phyloP scores from a whole-genome alignment of 2,888 invertebrate genomes.

The Xestia sexstrigata region DNA sequence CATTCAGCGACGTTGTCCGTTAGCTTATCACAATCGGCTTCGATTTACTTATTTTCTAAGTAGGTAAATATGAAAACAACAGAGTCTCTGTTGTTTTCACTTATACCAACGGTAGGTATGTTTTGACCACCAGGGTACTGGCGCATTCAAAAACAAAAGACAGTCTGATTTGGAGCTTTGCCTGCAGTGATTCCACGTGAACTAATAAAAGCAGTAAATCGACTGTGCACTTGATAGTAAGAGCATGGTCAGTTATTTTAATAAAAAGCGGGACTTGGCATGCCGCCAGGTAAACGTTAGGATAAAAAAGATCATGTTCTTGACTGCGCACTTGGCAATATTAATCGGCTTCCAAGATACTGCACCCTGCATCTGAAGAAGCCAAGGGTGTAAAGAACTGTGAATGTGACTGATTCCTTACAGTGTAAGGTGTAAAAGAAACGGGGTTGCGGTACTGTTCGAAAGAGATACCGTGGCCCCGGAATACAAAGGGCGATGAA shows the following conservation, averaged over 20 bases:
- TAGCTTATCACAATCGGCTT: too few relatives aligned
- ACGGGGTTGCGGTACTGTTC: too few relatives aligned
- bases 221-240: constrained; percentile 17
- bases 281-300: constrained; percentile 30
- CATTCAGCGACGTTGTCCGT: neutral
- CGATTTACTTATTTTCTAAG: neutral
- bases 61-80: neutral
- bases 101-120: neutral
- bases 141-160: neutral
- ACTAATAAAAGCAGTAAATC: neutral
- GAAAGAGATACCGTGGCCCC: too few relatives aligned
- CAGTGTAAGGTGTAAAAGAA: neutral
- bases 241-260: constrained; percentile 41
- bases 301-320: constrained; percentile 38
- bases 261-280: constrained; percentile 46
- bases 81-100: too few relatives aligned
- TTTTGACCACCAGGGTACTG: neutral
- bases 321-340: constrained; percentile 47
- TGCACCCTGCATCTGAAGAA: neutral
- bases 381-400: neutral
- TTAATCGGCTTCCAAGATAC: constrained; percentile 39
- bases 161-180: neutral
- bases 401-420: neutral
- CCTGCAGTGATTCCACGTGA: neutral
- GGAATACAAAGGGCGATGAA: too few relatives aligned